Base-by-base conservation (phyloP, 1,140 invertebrate genomes). In the Euwallacea fornicatus region DNA sequence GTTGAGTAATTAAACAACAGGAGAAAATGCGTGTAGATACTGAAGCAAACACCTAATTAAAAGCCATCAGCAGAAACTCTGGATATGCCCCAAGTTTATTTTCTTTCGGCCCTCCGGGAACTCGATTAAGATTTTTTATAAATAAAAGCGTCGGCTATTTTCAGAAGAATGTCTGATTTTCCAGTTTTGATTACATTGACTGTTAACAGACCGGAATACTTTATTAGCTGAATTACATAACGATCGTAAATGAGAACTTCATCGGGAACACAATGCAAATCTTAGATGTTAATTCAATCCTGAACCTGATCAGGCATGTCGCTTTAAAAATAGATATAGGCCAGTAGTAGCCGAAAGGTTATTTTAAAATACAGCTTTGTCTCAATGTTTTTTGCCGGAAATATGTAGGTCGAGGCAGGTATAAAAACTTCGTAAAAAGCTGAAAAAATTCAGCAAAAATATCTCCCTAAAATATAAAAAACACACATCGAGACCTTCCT, bases 251-350 rank as follows among this genome's bases (percentile, higher is more conserved):
- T 33, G 21, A 33, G 21, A 1, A 4, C 21, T 50, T 50, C 13
- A 50, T 50, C 46, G 46, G 7, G 13, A 50, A 50, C 65, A 66
- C 55, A 58, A 66, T 66, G 33, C 65, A 10, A 63, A 41, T 65
- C 21, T 54, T 33, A 65, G 55, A 66, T 66, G 53, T 58, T 13
- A 66, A 58, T 66, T 58, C 54, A 66, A 66, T 66, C 21, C 21
- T 33, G 65, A 42, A 58, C 65, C 65, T 10, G 65, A 42, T 33
- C 6, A 55, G 47, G 42, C 65, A 44, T 66, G 54, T 6, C 65
- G 54, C 43, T 42, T 66, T 66, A 66, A 66, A 66, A 66, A 66
- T 66, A 66, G 65, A 66, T 58, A 44, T 66, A 66, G 65, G 65
- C 65, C 65, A 66, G 65, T 33, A 33, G 21, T 66, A 66, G 65